These are phyloP conservation scores for Aethina tumida DNA, from an alignment of 1,140 invertebrate species.

Conservation along the genomic window DNA sequence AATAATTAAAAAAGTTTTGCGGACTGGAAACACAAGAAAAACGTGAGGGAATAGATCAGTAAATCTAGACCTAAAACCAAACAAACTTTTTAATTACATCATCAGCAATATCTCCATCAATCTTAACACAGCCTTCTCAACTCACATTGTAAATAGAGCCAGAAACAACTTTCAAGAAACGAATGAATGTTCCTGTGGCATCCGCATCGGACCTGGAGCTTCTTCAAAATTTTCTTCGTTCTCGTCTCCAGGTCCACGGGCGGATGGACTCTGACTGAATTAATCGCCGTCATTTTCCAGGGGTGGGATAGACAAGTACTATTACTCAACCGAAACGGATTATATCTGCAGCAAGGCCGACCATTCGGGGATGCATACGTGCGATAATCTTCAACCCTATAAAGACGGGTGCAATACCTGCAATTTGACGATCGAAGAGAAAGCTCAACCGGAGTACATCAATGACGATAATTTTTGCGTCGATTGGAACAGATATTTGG, in stretches of 20 bases:
- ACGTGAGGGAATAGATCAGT: no score
- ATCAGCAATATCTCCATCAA: no score
- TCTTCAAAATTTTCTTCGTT: no score
- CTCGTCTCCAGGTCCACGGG: background rate
- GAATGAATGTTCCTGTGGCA: no score
- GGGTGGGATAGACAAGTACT: slow-evolving; percentile 14
- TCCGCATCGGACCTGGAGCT: background rate
- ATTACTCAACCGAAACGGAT: slow-evolving; percentile 61
- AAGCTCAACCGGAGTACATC: slow-evolving; percentile 18
- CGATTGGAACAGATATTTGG: slow-evolving; percentile 98
- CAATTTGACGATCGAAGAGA: slow-evolving; percentile 41
- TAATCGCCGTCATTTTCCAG: background rate
- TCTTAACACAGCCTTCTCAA: no score
- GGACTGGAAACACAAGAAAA: no score
- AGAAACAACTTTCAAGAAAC: no score
- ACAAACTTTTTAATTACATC: no score
- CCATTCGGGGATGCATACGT: slow-evolving; percentile 91
- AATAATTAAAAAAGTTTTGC: no score
- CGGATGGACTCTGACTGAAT: background rate
- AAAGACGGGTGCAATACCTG: slow-evolving; percentile 57
- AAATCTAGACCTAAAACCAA: no score
- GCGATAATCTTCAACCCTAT: slow-evolving; percentile 75
- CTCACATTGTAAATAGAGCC: no score
- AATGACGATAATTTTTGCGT: slow-evolving; percentile 55
- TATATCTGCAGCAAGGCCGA: slow-evolving; percentile 94